Conservation (phyloP, 1,140 invertebrate species). For the Drosophila ananassae region DNA sequence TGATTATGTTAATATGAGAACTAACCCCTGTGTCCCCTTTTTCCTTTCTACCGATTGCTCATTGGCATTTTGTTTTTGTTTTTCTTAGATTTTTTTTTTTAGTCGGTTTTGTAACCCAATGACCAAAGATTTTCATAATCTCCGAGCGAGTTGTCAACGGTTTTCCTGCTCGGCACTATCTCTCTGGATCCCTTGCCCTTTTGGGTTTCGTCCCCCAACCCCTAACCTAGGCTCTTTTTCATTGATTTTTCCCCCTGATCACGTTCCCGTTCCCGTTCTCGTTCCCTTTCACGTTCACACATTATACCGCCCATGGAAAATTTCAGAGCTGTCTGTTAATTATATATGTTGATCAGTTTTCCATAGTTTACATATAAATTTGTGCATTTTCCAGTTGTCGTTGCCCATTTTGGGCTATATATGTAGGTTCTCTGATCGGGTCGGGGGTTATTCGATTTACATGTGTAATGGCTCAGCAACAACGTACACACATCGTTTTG, state of each 20-base stretch:
- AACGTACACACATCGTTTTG: constrained; percentile 30
- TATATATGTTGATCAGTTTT: constrained; percentile 66
- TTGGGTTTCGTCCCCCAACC: not conserved
- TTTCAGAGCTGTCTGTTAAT: constrained; percentile 40
- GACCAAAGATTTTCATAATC: constrained; percentile 68
- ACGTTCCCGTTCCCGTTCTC: constrained; percentile 6
- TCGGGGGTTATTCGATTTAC: constrained; percentile 29
- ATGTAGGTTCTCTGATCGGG: constrained; percentile 6
- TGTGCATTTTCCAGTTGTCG: constrained; percentile 41
- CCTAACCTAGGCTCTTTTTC: not conserved
- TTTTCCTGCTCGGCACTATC: constrained; percentile 38
- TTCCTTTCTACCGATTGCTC: constrained; percentile 7
- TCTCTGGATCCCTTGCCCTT: constrained; percentile 35
- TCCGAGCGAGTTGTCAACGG: constrained; percentile 50
- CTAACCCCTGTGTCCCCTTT: constrained; percentile 37
- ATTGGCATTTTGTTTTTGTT: not conserved
- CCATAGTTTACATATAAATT: constrained; percentile 66
- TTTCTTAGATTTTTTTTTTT: not conserved
- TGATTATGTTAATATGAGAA: constrained; percentile 74
- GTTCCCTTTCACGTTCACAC: constrained; percentile 56
- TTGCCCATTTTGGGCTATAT: no score
- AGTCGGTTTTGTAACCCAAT: constrained; percentile 31
- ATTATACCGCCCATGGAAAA: constrained; percentile 52
- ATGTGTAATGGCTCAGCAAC: constrained; percentile 30
- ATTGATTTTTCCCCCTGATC: constrained; percentile 26